Evolutionary conservation across 2,113 vertebrate genomes (phyloP).

Genomic region (Dromaius novaehollandiae): DNA sequence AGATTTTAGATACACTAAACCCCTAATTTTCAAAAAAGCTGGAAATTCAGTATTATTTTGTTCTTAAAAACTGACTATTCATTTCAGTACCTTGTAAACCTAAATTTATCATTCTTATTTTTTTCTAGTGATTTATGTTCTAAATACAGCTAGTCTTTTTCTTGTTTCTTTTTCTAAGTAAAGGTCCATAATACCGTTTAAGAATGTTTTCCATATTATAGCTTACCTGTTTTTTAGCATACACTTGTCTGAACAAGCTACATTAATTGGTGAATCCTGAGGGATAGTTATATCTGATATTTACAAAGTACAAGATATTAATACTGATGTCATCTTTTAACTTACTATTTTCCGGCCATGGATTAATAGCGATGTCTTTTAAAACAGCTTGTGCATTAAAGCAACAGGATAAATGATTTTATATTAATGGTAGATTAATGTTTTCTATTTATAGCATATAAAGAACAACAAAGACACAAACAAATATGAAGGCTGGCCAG

Average conservation of each 20-base stretch:
- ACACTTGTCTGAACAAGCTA: background rate
- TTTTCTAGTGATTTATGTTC: background rate
- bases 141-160: background rate
- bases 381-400: background rate
- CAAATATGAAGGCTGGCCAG: conserved; percentile 98
- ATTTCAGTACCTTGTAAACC: background rate
- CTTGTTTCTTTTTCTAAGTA: background rate
- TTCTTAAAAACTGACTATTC: background rate
- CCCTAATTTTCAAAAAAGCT: background rate
- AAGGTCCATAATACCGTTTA: background rate
- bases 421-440: background rate
- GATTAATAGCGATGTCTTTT: background rate
- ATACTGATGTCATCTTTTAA: background rate
- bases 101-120: background rate
- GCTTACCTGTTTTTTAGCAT: background rate
- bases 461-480: conserved; percentile 96
- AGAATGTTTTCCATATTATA: background rate
- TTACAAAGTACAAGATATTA: background rate
- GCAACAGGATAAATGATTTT: background rate
- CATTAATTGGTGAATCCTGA: background rate
- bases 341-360: background rate
- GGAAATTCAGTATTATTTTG: background rate
- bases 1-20: background rate
- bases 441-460: conserved; percentile 84
- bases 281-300: background rate